Conservation (phyloP, 2,888 invertebrate species). For the Glaucopsyche alexis region DNA sequence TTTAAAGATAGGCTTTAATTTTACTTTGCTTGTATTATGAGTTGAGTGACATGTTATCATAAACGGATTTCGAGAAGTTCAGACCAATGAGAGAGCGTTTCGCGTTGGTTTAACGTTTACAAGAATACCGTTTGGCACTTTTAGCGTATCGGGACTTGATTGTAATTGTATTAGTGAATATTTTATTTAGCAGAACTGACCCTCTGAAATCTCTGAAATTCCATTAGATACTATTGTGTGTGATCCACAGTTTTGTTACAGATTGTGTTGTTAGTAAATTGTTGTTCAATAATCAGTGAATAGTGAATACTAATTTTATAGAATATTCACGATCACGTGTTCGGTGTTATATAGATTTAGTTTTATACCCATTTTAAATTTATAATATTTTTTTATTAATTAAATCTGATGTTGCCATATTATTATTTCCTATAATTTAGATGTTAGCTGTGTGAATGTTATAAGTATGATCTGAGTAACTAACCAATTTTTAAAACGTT, state of each 20-base stretch:
- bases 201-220: conserved; percentile 16
- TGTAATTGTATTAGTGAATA: too few relatives aligned
- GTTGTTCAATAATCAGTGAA: background rate
- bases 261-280: background rate
- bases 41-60: too few relatives aligned
- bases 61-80: too few relatives aligned
- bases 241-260: background rate
- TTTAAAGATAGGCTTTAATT: too few relatives aligned
- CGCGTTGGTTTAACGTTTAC: too few relatives aligned
- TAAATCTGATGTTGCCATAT: background rate
- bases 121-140: too few relatives aligned
- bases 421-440: background rate
- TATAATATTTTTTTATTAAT: background rate
- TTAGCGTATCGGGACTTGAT: too few relatives aligned
- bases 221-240: conserved; percentile 25
- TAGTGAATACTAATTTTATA: background rate
- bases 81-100: too few relatives aligned
- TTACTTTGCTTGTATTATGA: too few relatives aligned
- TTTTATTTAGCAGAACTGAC: too few relatives aligned
- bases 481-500: background rate
- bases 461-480: background rate
- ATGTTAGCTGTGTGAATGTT: background rate
- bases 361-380: background rate
- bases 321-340: background rate
- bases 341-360: background rate